Evolutionary conservation across 2,888 invertebrate species (phyloP).

Genomic region (Trachelus troglodyta): DNA sequence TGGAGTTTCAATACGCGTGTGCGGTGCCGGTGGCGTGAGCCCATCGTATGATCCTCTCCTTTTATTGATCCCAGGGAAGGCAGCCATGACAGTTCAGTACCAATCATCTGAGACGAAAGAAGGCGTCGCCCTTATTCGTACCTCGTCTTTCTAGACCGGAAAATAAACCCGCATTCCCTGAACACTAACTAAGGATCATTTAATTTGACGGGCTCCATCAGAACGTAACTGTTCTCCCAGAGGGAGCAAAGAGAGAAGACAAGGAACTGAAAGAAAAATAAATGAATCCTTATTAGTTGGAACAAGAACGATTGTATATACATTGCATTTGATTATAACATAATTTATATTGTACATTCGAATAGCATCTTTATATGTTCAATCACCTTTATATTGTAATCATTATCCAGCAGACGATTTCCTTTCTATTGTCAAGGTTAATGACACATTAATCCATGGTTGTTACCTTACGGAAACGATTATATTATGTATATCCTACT

Average conservation of each 20-base stretch:
- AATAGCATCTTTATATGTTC: not conserved
- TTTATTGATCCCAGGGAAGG: slow-evolving; percentile 6
- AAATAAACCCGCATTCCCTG: not conserved
- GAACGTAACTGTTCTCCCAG: not conserved
- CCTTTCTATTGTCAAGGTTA: not conserved
- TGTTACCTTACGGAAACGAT: not conserved
- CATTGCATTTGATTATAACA: not conserved
- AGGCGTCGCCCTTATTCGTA: slow-evolving; percentile 1
- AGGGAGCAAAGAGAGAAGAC: not conserved
- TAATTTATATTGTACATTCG: not conserved
- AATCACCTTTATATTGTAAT: not conserved
- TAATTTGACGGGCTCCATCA: not conserved
- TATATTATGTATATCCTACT: not conserved
- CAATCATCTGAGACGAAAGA: not conserved
- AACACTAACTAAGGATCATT: not conserved
- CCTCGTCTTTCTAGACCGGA: not conserved
- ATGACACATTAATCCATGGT: not conserved
- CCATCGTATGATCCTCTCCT: slow-evolving; percentile 2
- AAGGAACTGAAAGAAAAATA: not conserved
- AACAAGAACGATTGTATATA: not conserved
- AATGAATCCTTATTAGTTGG: not conserved
- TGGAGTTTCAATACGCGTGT: slow-evolving; percentile 19
- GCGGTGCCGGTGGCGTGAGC: slow-evolving; percentile 18
- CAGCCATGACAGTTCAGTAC: not conserved
- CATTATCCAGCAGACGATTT: not conserved